Evolutionary conservation across 2,113 vertebrate genomes (phyloP).

Genomic region (Phocoena phocoena): DNA sequence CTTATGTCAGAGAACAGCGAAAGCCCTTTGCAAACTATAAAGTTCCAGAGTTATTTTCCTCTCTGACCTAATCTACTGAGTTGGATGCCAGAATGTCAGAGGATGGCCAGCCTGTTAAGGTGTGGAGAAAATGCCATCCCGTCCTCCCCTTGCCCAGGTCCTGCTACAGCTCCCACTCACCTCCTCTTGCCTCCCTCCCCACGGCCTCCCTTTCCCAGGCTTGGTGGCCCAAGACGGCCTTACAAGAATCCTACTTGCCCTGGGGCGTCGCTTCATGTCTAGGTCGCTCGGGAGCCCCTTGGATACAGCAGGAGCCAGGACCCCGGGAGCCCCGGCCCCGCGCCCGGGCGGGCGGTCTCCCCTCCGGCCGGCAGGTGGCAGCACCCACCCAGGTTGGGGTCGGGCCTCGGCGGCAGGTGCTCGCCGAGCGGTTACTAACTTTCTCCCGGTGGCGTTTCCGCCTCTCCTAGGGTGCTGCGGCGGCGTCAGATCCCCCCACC

Average conservation of each 20-base stretch:
- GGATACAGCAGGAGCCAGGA: neutral
- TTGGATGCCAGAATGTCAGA: neutral
- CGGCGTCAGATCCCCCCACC: rapidly evolving
- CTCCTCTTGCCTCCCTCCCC: neutral
- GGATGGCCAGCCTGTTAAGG: neutral
- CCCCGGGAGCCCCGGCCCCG: neutral
- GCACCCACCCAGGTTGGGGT: slow-evolving; percentile 28
- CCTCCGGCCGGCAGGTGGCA: slow-evolving; percentile 64
- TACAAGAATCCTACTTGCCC: neutral
- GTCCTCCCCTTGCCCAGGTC: neutral
- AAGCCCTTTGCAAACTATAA: neutral
- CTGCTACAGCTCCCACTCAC: rapidly evolving
- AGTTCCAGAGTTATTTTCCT: neutral
- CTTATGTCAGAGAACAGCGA: neutral
- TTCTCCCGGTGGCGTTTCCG: neutral
- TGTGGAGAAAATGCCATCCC: neutral
- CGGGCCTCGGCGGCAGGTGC: rapidly evolving
- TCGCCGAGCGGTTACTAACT: rapidly evolving
- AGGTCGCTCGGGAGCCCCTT: neutral
- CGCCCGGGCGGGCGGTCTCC: neutral
- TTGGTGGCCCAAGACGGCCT: neutral
- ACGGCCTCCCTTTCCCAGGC: neutral
- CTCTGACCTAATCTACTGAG: neutral
- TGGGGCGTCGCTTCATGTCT: rapidly evolving
- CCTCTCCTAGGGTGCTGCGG: rapidly evolving